Evolutionary conservation across 2,113 vertebrate species (phyloP), one percentile per base, ranked within the genome.

Genomic region (Plectropomus leopardus): DNA sequence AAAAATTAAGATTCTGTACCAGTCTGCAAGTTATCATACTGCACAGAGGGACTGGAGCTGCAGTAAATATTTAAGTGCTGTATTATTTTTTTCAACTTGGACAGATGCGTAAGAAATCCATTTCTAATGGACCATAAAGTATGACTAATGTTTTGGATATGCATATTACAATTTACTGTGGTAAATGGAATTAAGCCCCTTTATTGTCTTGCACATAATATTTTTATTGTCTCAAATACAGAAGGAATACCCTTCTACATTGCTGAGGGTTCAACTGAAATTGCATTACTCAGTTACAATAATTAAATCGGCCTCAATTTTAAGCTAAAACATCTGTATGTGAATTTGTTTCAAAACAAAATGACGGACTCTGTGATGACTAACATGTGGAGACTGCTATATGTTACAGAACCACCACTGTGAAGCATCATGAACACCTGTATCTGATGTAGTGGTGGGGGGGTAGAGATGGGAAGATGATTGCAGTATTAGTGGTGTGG

Each of bases 241-340:
- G 34, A 53, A n/a, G 54, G 23, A 23, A 40, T 57, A 53, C 5
- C 77, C 7, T 14, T 59, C 32, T 66, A 40, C 53, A n/a, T 66
- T 19, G 24, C 30, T 51, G 17, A n/a, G 26, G 44, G 57, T 45
- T 47, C 9, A 40, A 45, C 28, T 78, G 32, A 59, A 77, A 80
- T 63, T 71, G 24, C 45, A 71, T 79, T 63, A 79, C 69, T 76
- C 23, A 26, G 47, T 80, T 24, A 67, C 3, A 5, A 55, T 72
- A 53, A 81, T 78, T 16, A 19, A 79, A 86, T 89, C 57, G 58
- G 51, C 69, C 58, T 78, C 32, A 11, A 21, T 71, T 59, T 68
- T 53, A 64, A 82, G 45, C 34, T 54, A 21, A 83, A 84, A 82
- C 77, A 81, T 84, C 65, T 81, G 80, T 58, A 54, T 78, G 34